Percentiles rank a stretch among this genome's conserved stretches.
phyloP scores from a whole-genome alignment of 2,113 vertebrate genomes.

The Aldabrachelys gigantea region DNA sequence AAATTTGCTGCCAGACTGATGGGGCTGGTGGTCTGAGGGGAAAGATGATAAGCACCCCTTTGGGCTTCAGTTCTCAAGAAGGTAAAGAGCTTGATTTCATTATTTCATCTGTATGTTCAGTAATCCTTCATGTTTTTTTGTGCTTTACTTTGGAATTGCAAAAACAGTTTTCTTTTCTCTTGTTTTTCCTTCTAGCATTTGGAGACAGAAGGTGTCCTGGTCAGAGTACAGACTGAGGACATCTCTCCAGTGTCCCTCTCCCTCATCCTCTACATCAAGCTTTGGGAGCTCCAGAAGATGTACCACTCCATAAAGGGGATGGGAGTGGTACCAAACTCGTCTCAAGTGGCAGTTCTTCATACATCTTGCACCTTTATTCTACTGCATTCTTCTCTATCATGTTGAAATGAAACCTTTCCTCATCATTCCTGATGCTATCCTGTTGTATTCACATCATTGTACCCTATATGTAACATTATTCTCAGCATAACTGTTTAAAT shows the following conservation, averaged over 20 bases:
- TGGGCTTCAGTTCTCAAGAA: neutral
- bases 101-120: neutral
- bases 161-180: too few relatives aligned
- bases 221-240: too few relatives aligned
- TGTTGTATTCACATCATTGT: slow-evolving; percentile 59
- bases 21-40: neutral
- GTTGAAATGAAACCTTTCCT: slow-evolving; percentile 50
- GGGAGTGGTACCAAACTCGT: neutral
- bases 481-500: slow-evolving; percentile 43
- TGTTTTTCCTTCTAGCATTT: too few relatives aligned
- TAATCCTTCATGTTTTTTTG: too few relatives aligned
- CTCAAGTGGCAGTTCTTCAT: neutral
- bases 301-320: neutral
- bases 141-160: too few relatives aligned
- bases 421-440: slow-evolving; percentile 49
- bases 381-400: neutral
- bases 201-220: too few relatives aligned
- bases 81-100: neutral
- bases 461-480: slow-evolving; percentile 65
- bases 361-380: neutral
- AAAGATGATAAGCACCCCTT: neutral
- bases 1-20: neutral
- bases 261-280: too few relatives aligned
- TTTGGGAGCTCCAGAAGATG: too few relatives aligned
- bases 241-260: too few relatives aligned